Base-by-base conservation (phyloP, 2,888 invertebrate species). In the Sialis lutaria region DNA sequence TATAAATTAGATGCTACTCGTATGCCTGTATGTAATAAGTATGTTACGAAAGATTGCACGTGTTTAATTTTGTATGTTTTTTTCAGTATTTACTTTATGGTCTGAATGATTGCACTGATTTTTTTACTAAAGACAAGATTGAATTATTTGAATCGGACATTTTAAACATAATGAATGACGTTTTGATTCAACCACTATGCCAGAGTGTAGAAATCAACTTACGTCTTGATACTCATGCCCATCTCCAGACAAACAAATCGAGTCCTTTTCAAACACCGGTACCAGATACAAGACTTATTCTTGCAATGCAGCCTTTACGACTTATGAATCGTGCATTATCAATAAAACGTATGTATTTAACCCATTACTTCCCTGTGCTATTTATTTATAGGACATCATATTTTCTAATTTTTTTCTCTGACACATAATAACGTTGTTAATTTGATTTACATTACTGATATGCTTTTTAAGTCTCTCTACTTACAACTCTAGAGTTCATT, bases 191-290 rank as follows among this genome's bases (percentile, higher is more conserved):
- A 53, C 83, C 81, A 39, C 67, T 91, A 33, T 89, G 91, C 60
- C 82, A 83, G 55, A 79, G 83, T 57, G 81, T 97, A 52, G 98
- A 98, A 68, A 92, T 85, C 1, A 90, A 92, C 63, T 70, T 98
- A 45, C 78, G 98, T 13, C 68, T 96, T 33, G 89, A 91, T 56
- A 91, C 90, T 40, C 92, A 97, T 65, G 79, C 87, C 0, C 93
- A 95, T 66, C 71, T 96, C 37, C 85, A 91, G 57, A 60, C 83
- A 31, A 79, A 81, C 54, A 74, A 77, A 4, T 67, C 72, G 6
- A 82, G 82, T 62, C 86, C 89, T 0, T 83, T 87, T 58, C 73
- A 76, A 53, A 64, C 68, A 6, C 72, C 72, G 33, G 71, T 77
- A 43, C 74, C 79, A 60, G 78, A 83, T 49, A 75, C 76, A 52